Evolutionary conservation across 1,140 invertebrate genomes (phyloP).

Genomic region (Bradynema listronoti): DNA sequence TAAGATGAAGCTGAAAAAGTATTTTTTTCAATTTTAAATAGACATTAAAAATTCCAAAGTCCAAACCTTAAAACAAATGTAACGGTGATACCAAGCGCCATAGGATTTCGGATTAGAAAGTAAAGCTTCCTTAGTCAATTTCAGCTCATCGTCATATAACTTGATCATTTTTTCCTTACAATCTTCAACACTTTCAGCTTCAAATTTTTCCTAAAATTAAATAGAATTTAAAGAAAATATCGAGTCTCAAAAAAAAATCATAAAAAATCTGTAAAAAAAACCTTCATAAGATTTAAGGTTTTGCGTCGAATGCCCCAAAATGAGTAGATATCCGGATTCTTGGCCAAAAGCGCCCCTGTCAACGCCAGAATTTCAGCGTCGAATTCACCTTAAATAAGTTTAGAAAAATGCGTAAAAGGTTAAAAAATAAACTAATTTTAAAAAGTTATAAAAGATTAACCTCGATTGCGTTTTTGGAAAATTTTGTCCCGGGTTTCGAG

Average conservation of each 20-base stretch:
- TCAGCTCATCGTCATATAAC: conserved; percentile 34
- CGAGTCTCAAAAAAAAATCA: too few relatives aligned
- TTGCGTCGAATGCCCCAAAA: conserved; percentile 42
- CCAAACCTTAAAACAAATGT: too few relatives aligned
- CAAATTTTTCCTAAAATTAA: conserved; percentile 14
- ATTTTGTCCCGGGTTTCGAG: conserved; percentile 2
- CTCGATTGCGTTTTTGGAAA: background rate
- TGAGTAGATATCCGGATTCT: conserved; percentile 47
- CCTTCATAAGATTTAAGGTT: too few relatives aligned
- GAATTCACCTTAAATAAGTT: conserved; percentile 25
- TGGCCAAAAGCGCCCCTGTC: conserved; percentile 26
- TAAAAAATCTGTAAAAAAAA: too few relatives aligned
- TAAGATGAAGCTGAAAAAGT: conserved; percentile 16
- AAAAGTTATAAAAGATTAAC: conserved; percentile 2
- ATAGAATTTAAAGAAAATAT: conserved; percentile 14
- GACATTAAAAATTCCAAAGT: too few relatives aligned
- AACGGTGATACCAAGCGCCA: conserved; percentile 40
- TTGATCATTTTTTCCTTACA: background rate
- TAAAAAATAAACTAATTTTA: background rate
- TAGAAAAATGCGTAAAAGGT: background rate
- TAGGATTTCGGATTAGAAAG: conserved; percentile 37
- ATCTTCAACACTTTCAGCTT: conserved; percentile 26
- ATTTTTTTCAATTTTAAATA: conserved; percentile 15
- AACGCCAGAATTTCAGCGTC: conserved; percentile 38
- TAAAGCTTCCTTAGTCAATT: conserved; percentile 28